These are phyloP conservation scores for Anthophora plumipes DNA, from an alignment of 2,888 invertebrate species.

Conservation along the genomic window DNA sequence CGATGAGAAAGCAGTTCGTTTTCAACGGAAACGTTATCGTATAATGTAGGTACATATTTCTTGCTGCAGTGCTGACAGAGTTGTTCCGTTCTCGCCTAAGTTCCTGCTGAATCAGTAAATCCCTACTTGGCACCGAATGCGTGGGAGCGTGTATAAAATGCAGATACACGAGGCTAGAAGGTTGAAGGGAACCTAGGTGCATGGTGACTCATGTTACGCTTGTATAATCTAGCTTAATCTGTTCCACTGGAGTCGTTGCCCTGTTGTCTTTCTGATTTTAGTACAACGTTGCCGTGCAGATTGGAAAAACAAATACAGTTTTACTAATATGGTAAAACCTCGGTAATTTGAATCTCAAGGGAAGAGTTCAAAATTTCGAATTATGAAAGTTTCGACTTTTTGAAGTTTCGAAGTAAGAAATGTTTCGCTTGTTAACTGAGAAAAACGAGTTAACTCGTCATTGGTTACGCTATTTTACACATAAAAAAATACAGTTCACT, in stretches of 20 bases:
- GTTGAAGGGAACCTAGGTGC: conserved; percentile 49
- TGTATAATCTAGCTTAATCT: conserved; percentile 25
- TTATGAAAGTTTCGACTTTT: too few species aligned
- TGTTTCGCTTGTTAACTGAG: too few species aligned
- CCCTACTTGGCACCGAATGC: conserved; percentile 60
- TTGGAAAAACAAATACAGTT: not conserved
- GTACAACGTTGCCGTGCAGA: not conserved
- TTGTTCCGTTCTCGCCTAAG: conserved; percentile 55
- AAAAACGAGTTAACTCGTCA: too few species aligned
- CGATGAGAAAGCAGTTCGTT: conserved; percentile 27
- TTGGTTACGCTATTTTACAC: too few species aligned
- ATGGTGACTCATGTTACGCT: conserved; percentile 53
- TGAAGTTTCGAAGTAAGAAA: too few species aligned
- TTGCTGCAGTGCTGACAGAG: conserved; percentile 17
- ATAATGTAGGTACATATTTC: not conserved
- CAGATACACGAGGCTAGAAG: conserved; percentile 60
- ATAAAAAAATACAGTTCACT: too few species aligned
- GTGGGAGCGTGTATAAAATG: conserved; percentile 70
- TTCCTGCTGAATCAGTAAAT: conserved; percentile 63
- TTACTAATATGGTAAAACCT: too few species aligned
- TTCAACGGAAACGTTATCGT: conserved; percentile 18
- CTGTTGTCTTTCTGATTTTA: conserved; percentile 23
- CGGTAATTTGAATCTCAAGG: too few species aligned
- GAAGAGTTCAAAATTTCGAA: too few species aligned
- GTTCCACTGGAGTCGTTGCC: conserved; percentile 34